Evolutionary conservation across 2,888 invertebrate species (phyloP), one percentile per base, ranked within the genome.

Genomic region (Perizoma flavofasciatum): DNA sequence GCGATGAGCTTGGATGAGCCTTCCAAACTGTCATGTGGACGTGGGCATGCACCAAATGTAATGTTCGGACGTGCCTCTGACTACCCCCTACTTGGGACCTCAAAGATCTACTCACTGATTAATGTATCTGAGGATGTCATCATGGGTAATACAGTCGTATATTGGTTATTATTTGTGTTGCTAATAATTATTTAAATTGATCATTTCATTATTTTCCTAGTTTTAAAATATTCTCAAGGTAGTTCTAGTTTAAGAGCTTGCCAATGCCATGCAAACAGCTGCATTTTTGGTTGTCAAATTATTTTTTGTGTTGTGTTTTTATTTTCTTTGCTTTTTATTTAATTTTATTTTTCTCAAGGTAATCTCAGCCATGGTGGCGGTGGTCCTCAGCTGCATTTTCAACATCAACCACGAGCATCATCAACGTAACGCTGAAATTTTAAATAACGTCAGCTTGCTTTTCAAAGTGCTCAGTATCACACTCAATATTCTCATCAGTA

Each of bases 331-430:
- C 80, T 75, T 66, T 73, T 80, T 69, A 75, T 69, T 79, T 77
- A 76, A 72, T 75, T 76, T 73, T 78, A 79, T 79, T 73, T 70
- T 74, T 77, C 72, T 72, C 43, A 83, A 95, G 95, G 90, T 94
- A 32, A 64, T 93, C 48, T 94, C 94, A 75, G 94, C 94, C 35
- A 80, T 94, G 53, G 88, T 95, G 40, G 94, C 93, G 61, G 88
- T 94, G 47, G 77, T 95, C 48, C 89, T 95, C 65, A 93, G 94
- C 69, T 87, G 92, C 51, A 88, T 92, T 65, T 88, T 93, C 74
- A 93, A 95, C 82, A 94, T 95, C 70, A 95, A 95, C 82, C 93
- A 93, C 63, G 86, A 91, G 61, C 85, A 89, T 9, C 92, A 95
- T 61, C 94, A 93, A 50, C 85, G 88, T n/a, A 90, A 85, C 65